These are phyloP conservation scores for Drosophila ustulata DNA, from an alignment of 2,888 invertebrate genomes.

Conservation along the genomic window DNA sequence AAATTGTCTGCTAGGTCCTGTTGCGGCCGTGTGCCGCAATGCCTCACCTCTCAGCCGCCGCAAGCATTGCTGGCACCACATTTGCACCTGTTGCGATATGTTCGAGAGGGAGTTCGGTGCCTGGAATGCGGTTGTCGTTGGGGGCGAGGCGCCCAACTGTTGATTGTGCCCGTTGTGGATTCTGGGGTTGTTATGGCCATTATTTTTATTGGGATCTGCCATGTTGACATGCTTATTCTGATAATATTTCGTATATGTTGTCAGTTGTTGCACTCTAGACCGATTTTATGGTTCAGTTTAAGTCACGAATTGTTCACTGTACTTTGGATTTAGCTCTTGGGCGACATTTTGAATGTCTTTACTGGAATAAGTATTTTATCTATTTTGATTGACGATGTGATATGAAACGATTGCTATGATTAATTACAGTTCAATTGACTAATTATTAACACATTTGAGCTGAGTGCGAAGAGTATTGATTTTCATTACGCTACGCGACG, in stretches of 20 bases:
- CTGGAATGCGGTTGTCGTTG: slow-evolving; percentile 2
- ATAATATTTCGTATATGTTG: slow-evolving; percentile 2
- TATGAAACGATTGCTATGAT: slow-evolving; percentile 24
- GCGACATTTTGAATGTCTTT: slow-evolving; percentile 34
- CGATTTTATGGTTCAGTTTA: not conserved
- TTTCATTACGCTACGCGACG: slow-evolving; percentile 8
- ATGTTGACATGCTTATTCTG: slow-evolving; percentile 57
- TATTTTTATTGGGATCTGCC: slow-evolving; percentile 60
- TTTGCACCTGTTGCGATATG: slow-evolving; percentile 37
- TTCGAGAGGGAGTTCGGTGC: not conserved
- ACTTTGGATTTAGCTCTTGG: slow-evolving; percentile 48
- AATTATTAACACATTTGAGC: slow-evolving; percentile 44
- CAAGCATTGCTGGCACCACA: slow-evolving; percentile 47
- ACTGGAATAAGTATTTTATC: not conserved
- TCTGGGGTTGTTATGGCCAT: slow-evolving; percentile 26
- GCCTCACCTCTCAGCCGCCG: slow-evolving; percentile 54
- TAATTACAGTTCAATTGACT: slow-evolving; percentile 4
- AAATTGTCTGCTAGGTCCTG: slow-evolving; percentile 46
- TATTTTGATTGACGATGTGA: slow-evolving; percentile 13
- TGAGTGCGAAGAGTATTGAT: slow-evolving; percentile 33
- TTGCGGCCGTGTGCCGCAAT: slow-evolving; percentile 66
- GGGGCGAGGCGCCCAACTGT: not conserved
- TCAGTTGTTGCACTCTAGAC: slow-evolving; percentile 6
- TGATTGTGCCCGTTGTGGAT: slow-evolving; percentile 32
- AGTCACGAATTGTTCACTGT: slow-evolving; percentile 31